Conservation (phyloP, 2,113 vertebrate species). For the Scytalopus superciliaris region DNA sequence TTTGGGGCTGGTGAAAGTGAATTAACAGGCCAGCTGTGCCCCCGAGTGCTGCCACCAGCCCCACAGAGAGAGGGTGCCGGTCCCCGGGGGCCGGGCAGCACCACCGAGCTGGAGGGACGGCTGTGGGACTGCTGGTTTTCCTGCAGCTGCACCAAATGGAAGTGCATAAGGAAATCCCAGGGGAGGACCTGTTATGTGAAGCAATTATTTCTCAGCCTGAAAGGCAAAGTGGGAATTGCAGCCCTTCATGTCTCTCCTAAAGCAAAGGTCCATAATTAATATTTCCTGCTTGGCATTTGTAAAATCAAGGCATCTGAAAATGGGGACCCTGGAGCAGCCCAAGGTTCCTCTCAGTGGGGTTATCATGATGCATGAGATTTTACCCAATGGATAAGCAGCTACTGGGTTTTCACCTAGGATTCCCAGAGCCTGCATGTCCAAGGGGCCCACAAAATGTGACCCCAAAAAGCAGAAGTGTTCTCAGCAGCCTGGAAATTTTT, state of each 20-base stretch:
- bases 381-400: background rate
- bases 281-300: background rate
- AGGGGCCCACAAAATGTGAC: background rate
- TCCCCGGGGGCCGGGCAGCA: rapidly evolving
- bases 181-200: background rate
- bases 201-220: background rate
- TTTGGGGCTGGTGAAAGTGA: background rate
- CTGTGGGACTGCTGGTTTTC: background rate
- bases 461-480: background rate
- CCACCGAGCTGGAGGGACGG: background rate
- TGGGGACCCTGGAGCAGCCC: rapidly evolving
- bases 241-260: background rate
- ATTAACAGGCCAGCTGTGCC: background rate
- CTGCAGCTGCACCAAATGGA: slow-evolving; percentile 6
- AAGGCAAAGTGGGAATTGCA: background rate
- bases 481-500: background rate
- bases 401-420: background rate
- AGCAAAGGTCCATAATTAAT: background rate
- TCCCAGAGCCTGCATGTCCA: background rate
- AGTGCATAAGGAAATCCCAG: background rate
- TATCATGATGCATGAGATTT: rapidly evolving
- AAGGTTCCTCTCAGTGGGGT: background rate
- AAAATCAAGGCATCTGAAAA: background rate
- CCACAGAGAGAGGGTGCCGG: rapidly evolving
- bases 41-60: background rate